A percentile compares a stretch with the other conserved stretches of the same genome.
phyloP scores from a whole-genome alignment of 2,888 invertebrate genomes.

The Rhorus exstirpatorius region DNA sequence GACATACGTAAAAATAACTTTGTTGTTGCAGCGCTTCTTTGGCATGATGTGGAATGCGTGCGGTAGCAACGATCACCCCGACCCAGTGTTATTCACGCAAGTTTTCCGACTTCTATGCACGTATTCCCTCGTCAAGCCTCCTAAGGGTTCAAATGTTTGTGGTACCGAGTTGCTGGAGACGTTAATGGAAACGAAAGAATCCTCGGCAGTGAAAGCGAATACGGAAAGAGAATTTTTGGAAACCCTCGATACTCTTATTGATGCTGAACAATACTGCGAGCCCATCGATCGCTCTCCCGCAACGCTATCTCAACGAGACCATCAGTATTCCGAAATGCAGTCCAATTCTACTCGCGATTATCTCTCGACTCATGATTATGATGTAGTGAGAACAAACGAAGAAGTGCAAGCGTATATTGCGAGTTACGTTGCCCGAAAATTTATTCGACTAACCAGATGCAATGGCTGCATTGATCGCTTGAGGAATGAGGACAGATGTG shows the following conservation, averaged over 20 bases:
- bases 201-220: too few species aligned
- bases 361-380: slow-evolving; percentile 51
- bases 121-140: too few species aligned
- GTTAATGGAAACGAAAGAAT: too few species aligned
- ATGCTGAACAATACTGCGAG: slow-evolving; percentile 20
- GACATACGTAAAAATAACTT: too few species aligned
- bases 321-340: slow-evolving; percentile 27
- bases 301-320: slow-evolving; percentile 1
- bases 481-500: slow-evolving; percentile 13
- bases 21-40: too few species aligned
- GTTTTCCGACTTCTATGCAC: too few species aligned
- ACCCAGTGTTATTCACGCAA: too few species aligned
- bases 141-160: too few species aligned
- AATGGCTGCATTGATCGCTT: slow-evolving; percentile 31
- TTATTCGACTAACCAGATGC: slow-evolving; percentile 36
- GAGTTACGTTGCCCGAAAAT: slow-evolving; percentile 61
- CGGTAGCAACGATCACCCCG: too few species aligned
- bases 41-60: too few species aligned
- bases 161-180: too few species aligned
- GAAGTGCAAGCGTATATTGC: slow-evolving; percentile 55
- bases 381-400: slow-evolving; percentile 54
- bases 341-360: slow-evolving; percentile 19
- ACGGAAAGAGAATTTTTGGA: too few species aligned
- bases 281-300: slow-evolving; percentile 15
- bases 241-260: slow-evolving; percentile 37